Percentiles rank a stretch among this genome's conserved stretches.
These are phyloP conservation scores for Sturnus vulgaris DNA, from an alignment of 2,113 vertebrate species.

Conservation along the genomic window DNA sequence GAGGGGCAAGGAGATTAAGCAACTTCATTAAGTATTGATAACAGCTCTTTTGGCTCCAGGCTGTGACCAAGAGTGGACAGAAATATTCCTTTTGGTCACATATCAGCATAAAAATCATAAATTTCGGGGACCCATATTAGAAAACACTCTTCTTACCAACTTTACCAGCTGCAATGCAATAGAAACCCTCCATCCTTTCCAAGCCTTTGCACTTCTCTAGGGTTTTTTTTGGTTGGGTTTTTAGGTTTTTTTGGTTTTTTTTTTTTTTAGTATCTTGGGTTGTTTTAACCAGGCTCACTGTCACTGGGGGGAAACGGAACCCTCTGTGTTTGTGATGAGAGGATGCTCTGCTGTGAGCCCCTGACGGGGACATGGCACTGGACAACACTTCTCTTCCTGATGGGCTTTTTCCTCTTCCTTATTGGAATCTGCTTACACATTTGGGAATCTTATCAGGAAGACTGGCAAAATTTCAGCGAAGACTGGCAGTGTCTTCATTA, in stretches of 20 bases:
- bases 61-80: neutral
- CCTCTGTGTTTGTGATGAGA: neutral
- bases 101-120: neutral
- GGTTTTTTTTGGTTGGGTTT: neutral
- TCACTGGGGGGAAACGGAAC: conserved; percentile 1
- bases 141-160: neutral
- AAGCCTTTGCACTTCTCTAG: neutral
- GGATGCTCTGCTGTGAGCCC: conserved; percentile 49
- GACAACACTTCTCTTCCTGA: conserved; percentile 2
- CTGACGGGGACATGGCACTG: neutral
- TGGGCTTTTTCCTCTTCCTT: neutral
- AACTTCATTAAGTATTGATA: neutral
- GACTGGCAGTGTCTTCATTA: neutral
- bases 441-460: neutral
- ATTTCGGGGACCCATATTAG: neutral
- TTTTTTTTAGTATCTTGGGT: neutral
- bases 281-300: neutral
- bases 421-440: neutral
- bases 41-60: neutral
- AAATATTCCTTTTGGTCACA: neutral
- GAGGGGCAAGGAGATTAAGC: neutral
- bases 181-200: neutral
- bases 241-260: too few relatives aligned
- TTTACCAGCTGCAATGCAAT: neutral
- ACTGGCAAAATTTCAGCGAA: neutral